These are phyloP conservation scores for Alectura lathami DNA, from an alignment of 2,113 vertebrate genomes.

Conservation along the genomic window DNA sequence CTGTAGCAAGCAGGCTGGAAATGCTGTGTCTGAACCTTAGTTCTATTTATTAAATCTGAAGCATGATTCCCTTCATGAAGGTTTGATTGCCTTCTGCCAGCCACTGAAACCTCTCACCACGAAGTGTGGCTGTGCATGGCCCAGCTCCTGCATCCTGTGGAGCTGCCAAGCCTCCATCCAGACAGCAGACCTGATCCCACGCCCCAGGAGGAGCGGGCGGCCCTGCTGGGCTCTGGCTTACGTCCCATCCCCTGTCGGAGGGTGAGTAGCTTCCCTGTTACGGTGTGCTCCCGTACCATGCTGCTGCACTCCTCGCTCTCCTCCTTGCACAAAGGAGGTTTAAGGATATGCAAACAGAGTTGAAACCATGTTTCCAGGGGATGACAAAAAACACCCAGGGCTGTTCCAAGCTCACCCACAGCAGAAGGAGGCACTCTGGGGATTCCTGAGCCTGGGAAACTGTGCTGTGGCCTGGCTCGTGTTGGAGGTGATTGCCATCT, in stretches of 20 bases:
- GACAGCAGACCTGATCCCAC: background rate
- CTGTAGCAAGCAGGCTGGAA: background rate
- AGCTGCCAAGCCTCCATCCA: constrained; percentile 14
- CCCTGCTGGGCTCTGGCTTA: constrained; percentile 50
- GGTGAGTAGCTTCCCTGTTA: too few species aligned
- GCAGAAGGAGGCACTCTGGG: background rate
- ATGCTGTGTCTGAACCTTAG: background rate
- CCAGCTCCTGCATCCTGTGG: constrained; percentile 61
- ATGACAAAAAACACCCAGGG: background rate
- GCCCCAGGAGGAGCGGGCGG: constrained; percentile 1
- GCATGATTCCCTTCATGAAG: background rate
- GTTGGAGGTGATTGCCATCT: background rate
- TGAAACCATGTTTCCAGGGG: background rate
- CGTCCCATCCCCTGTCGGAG: too few species aligned
- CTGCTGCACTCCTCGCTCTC: too few species aligned
- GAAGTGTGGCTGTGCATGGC: constrained; percentile 58
- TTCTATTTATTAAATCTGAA: background rate
- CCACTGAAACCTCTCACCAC: constrained; percentile 33
- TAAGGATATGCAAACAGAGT: background rate
- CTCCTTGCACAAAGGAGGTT: background rate
- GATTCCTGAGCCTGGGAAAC: background rate
- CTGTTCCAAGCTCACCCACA: background rate
- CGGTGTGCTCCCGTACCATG: background rate
- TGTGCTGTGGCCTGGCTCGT: too few species aligned
- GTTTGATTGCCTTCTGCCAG: background rate